Evolutionary conservation across 2,113 vertebrate genomes (phyloP), one percentile per base, ranked within the genome.

Genomic region (Periophthalmodon schlosseri): DNA sequence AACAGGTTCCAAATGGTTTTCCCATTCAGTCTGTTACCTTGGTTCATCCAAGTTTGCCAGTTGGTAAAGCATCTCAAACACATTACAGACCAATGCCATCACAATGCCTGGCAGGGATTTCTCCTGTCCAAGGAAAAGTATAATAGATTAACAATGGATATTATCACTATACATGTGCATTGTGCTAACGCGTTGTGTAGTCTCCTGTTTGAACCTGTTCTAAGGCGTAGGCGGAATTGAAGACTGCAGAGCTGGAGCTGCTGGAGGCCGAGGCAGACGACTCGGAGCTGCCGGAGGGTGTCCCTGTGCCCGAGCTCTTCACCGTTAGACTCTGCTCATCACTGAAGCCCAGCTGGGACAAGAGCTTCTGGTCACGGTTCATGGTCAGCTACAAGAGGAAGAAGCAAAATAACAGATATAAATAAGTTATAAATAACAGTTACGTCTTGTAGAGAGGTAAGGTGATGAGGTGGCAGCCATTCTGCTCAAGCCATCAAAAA

Each of bases 41-140:
- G 96, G 94, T 85, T 99, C 97, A 73, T 99, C 98, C 2, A 99
- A 91, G 79, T 99, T 99, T 83, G 97, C 98, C 75, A 99, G 95
- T 79, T 99, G 97, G 87, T 99, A 99, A 63, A 99, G 95, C 97
- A 99, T 99, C 89, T 99, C 97, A 86, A 99, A 99, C 23, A 99
- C 97, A 44, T 98, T 99, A 78, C 97, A 99, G 66, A 99, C 97
- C 0, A 99, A 91, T 16, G 98, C 98, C 98, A 99, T 99, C 82
- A 99, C 98, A 36, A 99, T 97, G 33, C 98, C 98, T 23, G 98
- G 98, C 33, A 99, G 94, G 16, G 97, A 98, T 75, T 99, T 99
- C 89, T 99, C 98, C 98, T 99, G 82, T 68, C 75, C 90, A 21
- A 75, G 13, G 85, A 12, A 34, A 78, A 81, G 78, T 54, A 72